phyloP scores from a whole-genome alignment of 2,888 invertebrate genomes.

The Lasioglossum pauxillum region DNA sequence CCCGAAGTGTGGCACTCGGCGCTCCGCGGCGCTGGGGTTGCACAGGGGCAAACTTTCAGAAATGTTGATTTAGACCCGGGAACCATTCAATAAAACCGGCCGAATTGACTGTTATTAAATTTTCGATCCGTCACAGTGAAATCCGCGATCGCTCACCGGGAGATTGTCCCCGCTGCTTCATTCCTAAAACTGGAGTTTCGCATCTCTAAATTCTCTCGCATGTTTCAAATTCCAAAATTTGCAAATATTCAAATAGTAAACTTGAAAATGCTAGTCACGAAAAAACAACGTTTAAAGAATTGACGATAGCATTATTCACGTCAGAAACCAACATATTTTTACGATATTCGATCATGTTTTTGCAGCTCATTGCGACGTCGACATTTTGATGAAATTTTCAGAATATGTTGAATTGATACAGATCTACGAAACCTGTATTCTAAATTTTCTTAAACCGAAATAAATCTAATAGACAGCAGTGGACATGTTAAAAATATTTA shows the following conservation, averaged over 20 bases:
- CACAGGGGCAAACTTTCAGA: conserved; percentile 31
- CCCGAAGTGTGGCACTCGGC: conserved; percentile 13
- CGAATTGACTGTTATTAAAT: conserved; percentile 38
- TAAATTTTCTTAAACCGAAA: too few species aligned
- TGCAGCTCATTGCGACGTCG: too few species aligned
- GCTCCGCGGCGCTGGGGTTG: conserved; percentile 9
- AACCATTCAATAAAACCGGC: conserved; percentile 23
- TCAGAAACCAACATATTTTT: too few species aligned
- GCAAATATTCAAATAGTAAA: not conserved
- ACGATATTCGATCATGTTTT: too few species aligned
- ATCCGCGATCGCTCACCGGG: not conserved
- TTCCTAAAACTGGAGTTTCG: not conserved
- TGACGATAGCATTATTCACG: too few species aligned
- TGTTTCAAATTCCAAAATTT: not conserved
- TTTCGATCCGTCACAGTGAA: conserved; percentile 13
- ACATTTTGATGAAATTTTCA: too few species aligned
- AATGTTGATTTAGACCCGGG: conserved; percentile 41
- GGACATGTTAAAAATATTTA: too few species aligned
- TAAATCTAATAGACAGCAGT: too few species aligned
- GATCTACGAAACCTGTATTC: too few species aligned
- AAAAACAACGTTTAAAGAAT: too few species aligned
- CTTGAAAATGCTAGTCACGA: too few species aligned
- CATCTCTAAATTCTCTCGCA: not conserved
- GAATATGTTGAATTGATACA: too few species aligned
- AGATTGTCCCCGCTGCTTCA: not conserved